Evolutionary conservation across 1,140 invertebrate species (phyloP).

Genomic region (Neodiprion lecontei): DNA sequence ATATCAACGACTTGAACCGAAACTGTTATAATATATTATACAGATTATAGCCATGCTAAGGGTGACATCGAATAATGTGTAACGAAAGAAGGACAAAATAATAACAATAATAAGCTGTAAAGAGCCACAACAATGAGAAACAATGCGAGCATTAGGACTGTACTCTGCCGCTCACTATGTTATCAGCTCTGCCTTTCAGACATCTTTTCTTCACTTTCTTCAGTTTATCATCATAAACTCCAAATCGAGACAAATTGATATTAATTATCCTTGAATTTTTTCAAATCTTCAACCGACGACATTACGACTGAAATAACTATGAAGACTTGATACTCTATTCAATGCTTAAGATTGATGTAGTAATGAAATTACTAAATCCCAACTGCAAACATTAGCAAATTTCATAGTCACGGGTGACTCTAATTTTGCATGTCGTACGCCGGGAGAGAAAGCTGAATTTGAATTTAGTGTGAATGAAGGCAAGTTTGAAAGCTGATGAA

Average conservation of each 20-base stretch:
- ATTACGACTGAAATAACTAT: constrained; percentile 14
- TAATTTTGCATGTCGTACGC: too few relatives aligned
- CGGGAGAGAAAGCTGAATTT: too few relatives aligned
- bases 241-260: too few relatives aligned
- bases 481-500: constrained; percentile 3
- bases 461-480: too few relatives aligned
- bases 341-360: too few relatives aligned
- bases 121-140: constrained; percentile 66
- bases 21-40: constrained; percentile 9
- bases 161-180: constrained; percentile 43
- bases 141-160: constrained; percentile 59
- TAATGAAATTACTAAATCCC: constrained; percentile 12
- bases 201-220: too few relatives aligned
- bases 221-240: too few relatives aligned
- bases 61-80: constrained; percentile 55
- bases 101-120: constrained; percentile 61
- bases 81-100: constrained; percentile 44
- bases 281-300: background rate
- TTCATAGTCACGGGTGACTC: too few relatives aligned
- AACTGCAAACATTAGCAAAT: constrained; percentile 1
- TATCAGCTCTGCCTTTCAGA: constrained; percentile 20
- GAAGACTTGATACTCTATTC: background rate
- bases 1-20: constrained; percentile 1
- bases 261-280: too few relatives aligned
- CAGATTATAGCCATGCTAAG: constrained; percentile 50